Evolutionary conservation across 2,113 vertebrate species (phyloP), one percentile per base, ranked within the genome.

Genomic region (Carlito syrichta): DNA sequence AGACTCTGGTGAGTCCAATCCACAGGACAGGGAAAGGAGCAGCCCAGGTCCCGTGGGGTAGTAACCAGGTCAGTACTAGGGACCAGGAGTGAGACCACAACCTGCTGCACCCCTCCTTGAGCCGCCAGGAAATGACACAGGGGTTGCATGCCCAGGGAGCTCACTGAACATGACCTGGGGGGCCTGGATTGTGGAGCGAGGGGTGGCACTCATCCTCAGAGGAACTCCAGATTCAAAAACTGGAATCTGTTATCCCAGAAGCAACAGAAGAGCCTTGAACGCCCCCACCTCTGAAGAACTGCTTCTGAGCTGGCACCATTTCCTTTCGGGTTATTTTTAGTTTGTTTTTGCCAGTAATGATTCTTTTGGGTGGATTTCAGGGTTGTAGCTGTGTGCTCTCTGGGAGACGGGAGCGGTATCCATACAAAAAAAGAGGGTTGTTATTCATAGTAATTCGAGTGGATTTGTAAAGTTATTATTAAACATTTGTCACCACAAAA

Each of bases 391-490:
- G 91, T 25, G 50, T 77, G 89, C 69, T 97, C 93, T 96, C 97
- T 95, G 97, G 78, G 92, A 97, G 95, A 96, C 8, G 2, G 94
- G 86, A 91, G 19, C 16, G 0, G 73, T 89, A 95, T 86, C 97
- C 93, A 97, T 86, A 96, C 68, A 40, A 83, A 54, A 86, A 73
- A 76, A 66, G 73, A 71, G 35, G 11, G 52, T 58, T 90, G 93
- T 97, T 97, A 97, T 97, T 98, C 95, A 97, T 93, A 95, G 95
- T 97, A 96, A 97, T 97, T 96, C 52, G 23, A 92, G 93, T 95
- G 93, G 58, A 94, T 97, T 97, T 98, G 97, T 97, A 97, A 96
- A 98, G 97, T 97, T 96, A 96, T 97, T 97, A 97, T 97, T 97
- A 98, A 98, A 95, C 95, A 94, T 94, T 96, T 97, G 95, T 97